These are phyloP conservation scores for Malthinus flaveolus DNA, from an alignment of 2,888 invertebrate genomes.

Conservation along the genomic window DNA sequence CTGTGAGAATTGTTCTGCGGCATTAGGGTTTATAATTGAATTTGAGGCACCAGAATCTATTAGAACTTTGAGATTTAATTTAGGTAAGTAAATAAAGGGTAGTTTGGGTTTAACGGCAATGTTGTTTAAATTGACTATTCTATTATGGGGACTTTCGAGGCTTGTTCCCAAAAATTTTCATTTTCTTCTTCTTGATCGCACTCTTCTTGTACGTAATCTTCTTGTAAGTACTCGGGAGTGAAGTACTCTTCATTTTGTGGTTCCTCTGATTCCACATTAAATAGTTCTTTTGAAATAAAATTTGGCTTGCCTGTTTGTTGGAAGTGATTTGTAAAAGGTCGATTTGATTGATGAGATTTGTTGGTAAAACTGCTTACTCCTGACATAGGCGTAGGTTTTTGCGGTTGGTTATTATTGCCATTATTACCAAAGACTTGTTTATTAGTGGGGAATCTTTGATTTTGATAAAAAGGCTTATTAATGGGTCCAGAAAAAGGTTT, in stretches of 20 bases:
- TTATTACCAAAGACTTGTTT: no score
- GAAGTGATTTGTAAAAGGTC: no score
- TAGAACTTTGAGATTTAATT: slow-evolving; percentile 13
- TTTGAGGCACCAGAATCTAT: slow-evolving; percentile 17
- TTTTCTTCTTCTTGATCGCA: neutral
- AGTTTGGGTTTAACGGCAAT: slow-evolving; percentile 8
- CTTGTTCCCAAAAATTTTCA: slow-evolving; percentile 22
- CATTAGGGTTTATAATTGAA: slow-evolving; percentile 16
- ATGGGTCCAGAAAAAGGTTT: neutral
- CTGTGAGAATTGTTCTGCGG: slow-evolving; percentile 10
- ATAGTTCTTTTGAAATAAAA: no score
- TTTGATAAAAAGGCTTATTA: neutral
- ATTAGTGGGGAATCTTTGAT: no score
- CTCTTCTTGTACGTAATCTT: no score
- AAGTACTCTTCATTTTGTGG: neutral
- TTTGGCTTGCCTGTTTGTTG: no score
- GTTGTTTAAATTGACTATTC: slow-evolving; percentile 10
- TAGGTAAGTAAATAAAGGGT: slow-evolving; percentile 16
- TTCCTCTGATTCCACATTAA: no score
- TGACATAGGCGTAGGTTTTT: no score
- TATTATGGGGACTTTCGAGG: slow-evolving; percentile 12
- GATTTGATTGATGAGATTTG: no score
- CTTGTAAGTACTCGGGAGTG: no score
- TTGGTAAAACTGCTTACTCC: no score
- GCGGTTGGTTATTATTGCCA: no score